Base-by-base conservation (phyloP, 2,797 vertebrate genomes). In the Sparidentex hasta region DNA sequence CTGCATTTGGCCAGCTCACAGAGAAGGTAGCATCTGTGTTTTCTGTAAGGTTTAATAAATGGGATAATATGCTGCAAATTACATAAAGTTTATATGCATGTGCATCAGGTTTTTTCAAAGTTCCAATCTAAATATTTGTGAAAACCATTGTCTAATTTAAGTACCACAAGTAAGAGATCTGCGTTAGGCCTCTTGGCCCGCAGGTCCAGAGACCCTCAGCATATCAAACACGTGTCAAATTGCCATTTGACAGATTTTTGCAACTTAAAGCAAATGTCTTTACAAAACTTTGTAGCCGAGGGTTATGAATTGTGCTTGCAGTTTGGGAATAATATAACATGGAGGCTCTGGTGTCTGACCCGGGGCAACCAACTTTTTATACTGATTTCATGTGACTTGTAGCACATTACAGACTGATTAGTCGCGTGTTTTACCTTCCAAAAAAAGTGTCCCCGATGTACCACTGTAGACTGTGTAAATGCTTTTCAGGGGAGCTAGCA, bases 1-100 rank as follows among this genome's bases (percentile, higher is more conserved):
- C 96, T 4, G 97, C 98, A 5, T 99, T 99, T 88, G 96, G 97
- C 14, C 96, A 98, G 85, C 94, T 99, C 84, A 95, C 97, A 81
- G 98, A 99, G 69, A 99, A 99, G 98, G 98, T 99, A 95, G 1
- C 0, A 1, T 17, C 3, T 3, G 3, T 1, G 1, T 41, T 56
- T n/a, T 27, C 6, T 5, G 43, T 47, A 1, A n/a, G 0, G 12
- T 80, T 11, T 9, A n/a, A 27, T 20, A 20, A 3, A 11, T n/a
- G 6, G 23, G 20, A 17, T 46, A 23, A 48, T 27, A 13, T n/a
- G 7, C 5, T 43, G 3, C 43, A n/a, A 56, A 38, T 38, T 8
- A 46, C 13, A 2, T 46, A 13, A 14, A 44, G 13, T 46, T 46
- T 46, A 46, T 46, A 16, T 46, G 44, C 14, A 7, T 8, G 21